Evolutionary conservation across 2,113 vertebrate species (phyloP), one percentile per base, ranked within the genome.

Genomic region (Promerops cafer): DNA sequence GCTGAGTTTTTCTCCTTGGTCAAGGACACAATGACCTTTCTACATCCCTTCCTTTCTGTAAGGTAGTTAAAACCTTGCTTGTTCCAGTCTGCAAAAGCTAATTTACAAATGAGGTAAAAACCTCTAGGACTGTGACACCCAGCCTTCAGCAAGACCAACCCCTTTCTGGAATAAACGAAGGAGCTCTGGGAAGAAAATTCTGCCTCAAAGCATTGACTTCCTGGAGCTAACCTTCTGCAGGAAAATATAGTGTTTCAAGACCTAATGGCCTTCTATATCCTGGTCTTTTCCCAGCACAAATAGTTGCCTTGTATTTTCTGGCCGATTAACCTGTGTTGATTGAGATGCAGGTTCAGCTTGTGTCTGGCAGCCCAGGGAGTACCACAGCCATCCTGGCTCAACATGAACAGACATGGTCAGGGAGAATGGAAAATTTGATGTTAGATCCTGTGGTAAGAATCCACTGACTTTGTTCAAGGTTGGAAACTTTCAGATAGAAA

Each of bases 321-420:
- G 27, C 47, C 23, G 56, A 6, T 52, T 24, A 64, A 59, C 27
- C 33, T 2, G 1, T 11, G 30, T 11, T 93, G 47, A 72, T 44
- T 47, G 42, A 2, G 0, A 27, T 85, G 47, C 23, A 68, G 9
- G 20, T 87, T 78, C 42, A 81, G 27, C 16, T 56, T 50, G 39
- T 79, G 63, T 23, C 17, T 0, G 1, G 53, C 21, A 93, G 50
- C 15, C 4, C 4, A 7, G 40, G 13, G 27, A 31, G 7, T 30
- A 30, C 15, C 1, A 1, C 30, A 83, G n/a, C 31, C 35, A 53
- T 27, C 42, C 45, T 0, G 0, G 27, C 21, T 77, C 31, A 52
- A 22, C 0, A 3, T 20, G 31, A 56, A 61, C 28, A 65, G 37
- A 26, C 11, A 10, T 2, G 0, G 11, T 10, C 35, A 59, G 37